Percentiles rank a stretch among this genome's conserved stretches.
phyloP scores from a whole-genome alignment of 2,888 invertebrate genomes.

The Phaedon cochleariae region DNA sequence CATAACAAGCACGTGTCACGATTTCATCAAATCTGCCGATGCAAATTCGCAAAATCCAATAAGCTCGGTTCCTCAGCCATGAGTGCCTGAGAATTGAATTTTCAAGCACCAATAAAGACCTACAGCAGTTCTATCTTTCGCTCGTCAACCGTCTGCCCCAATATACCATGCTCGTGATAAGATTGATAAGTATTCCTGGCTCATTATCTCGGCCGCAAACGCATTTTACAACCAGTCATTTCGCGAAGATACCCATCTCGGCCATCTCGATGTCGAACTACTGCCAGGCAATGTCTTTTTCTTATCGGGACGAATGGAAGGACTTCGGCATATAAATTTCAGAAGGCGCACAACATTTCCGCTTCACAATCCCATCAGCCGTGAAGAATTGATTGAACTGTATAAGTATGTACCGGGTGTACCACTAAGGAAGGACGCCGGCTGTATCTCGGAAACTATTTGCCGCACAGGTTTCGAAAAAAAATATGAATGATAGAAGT shows the following conservation, averaged over 20 bases:
- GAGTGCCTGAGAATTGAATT: not conserved
- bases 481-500: too few relatives aligned
- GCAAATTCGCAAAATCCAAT: not conserved
- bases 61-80: not conserved
- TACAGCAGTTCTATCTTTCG: not conserved
- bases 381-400: too few relatives aligned
- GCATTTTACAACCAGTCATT: slow-evolving; percentile 31
- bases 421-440: too few relatives aligned
- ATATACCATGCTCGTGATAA: not conserved
- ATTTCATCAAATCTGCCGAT: not conserved
- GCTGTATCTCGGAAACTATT: too few relatives aligned
- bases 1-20: not conserved
- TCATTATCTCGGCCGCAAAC: slow-evolving; percentile 1
- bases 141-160: not conserved
- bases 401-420: too few relatives aligned
- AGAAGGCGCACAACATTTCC: too few relatives aligned
- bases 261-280: slow-evolving; percentile 32
- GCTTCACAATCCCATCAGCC: too few relatives aligned
- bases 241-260: slow-evolving; percentile 35
- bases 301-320: slow-evolving; percentile 34
- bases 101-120: not conserved
- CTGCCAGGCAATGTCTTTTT: slow-evolving; percentile 25
- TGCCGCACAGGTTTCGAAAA: too few relatives aligned
- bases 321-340: slow-evolving; percentile 34
- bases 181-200: not conserved